Conservation (phyloP, 2,113 vertebrate species). For the Crotophaga sulcirostris region DNA sequence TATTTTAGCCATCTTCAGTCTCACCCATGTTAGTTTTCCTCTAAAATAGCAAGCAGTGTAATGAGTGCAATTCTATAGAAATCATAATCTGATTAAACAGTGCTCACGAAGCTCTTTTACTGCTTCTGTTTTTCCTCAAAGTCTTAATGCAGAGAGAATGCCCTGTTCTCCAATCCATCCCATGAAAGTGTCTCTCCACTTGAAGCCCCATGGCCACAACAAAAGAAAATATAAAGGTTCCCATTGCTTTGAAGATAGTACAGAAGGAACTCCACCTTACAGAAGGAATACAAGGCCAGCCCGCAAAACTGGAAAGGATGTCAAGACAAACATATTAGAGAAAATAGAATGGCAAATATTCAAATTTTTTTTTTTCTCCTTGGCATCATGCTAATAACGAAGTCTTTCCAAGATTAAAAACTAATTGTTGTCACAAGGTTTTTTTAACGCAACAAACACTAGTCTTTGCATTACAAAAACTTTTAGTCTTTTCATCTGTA, state of each 20-base stretch:
- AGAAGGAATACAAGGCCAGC: not conserved
- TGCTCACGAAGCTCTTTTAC: not conserved
- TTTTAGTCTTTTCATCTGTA: not conserved
- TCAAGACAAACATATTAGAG: not conserved
- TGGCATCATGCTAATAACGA: not conserved
- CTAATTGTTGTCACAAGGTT: not conserved
- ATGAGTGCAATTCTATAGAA: not conserved
- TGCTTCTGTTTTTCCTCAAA: not conserved
- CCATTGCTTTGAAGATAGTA: not conserved
- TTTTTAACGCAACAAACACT: not conserved
- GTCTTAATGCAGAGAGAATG: not conserved
- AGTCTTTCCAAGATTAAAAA: not conserved
- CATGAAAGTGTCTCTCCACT: not conserved
- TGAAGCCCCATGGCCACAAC: not conserved
- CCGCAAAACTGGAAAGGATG: not conserved
- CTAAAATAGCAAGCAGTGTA: not conserved
- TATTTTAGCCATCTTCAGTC: not conserved
- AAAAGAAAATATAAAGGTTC: not conserved
- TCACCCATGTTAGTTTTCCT: not conserved
- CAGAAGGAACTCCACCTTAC: not conserved
- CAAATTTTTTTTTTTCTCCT: not conserved
- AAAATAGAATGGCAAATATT: not conserved
- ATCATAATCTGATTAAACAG: not conserved
- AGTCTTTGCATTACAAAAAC: not conserved
- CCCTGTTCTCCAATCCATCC: not conserved